Evolutionary conservation across 2,113 vertebrate genomes (phyloP).

Genomic region (Rafetus swinhoei): DNA sequence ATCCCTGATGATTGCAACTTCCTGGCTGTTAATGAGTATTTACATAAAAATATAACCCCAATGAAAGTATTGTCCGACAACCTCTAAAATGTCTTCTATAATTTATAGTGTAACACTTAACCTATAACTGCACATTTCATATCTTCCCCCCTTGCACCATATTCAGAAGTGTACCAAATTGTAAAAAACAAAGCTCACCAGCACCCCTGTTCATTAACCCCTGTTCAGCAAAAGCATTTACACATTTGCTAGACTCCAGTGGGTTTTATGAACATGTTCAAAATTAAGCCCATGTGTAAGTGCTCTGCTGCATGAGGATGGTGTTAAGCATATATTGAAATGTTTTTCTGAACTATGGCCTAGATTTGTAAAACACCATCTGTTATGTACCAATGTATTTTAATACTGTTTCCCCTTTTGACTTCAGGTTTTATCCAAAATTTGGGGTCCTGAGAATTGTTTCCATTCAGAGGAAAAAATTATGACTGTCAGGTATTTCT

Average conservation of each 20-base stretch:
- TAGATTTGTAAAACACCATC: neutral
- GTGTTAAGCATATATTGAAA: neutral
- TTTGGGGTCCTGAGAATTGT: too few relatives aligned
- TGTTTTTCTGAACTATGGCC: neutral
- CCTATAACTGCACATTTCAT: neutral
- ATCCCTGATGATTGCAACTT: neutral
- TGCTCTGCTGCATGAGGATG: neutral
- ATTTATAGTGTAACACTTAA: neutral
- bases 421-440: too few relatives aligned
- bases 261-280: neutral
- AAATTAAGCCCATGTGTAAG: neutral
- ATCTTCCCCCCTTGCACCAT: neutral
- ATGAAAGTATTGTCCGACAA: neutral
- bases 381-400: neutral
- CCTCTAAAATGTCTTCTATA: neutral
- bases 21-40: neutral
- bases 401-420: neutral
- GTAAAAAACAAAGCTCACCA: neutral
- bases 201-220: neutral
- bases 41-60: neutral
- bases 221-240: neutral
- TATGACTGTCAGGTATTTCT: too few relatives aligned
- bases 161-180: accelerated
- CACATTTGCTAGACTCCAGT: neutral
- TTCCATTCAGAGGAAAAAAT: too few relatives aligned